Percentiles rank a stretch among this genome's conserved stretches.
Conservation (phyloP, 2,797 vertebrate genomes). For the Nyctalus aviator region DNA sequence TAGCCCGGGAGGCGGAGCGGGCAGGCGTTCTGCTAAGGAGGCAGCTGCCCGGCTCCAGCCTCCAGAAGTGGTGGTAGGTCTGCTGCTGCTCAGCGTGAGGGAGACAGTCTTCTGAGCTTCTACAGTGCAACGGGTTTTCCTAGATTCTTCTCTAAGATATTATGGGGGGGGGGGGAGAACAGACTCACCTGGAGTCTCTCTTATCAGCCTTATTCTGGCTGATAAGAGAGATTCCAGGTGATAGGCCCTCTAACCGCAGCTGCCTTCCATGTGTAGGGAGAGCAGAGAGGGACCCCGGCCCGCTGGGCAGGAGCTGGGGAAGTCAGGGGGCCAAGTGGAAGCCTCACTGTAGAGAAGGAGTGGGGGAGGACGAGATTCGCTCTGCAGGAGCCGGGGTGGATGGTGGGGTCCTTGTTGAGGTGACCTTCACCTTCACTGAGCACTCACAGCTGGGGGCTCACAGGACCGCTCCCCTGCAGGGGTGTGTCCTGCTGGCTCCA, state of each 20-base stretch:
- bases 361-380: neutral
- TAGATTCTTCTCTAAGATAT: slow-evolving; percentile 60
- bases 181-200: neutral
- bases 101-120: slow-evolving; percentile 17
- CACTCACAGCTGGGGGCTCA: neutral
- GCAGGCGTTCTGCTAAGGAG: neutral
- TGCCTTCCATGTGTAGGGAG: neutral
- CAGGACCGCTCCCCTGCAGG: neutral
- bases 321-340: neutral
- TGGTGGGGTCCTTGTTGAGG: neutral
- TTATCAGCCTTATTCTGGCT: slow-evolving; percentile 35
- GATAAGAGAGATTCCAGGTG: neutral
- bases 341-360: neutral
- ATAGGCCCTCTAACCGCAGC: neutral
- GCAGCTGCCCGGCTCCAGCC: neutral
- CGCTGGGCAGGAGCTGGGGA: neutral
- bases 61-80: neutral
- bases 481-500: neutral
- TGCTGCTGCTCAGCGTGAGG: neutral
- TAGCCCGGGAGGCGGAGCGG: neutral
- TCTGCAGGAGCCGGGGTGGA: neutral
- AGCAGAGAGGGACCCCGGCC: neutral
- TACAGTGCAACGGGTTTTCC: slow-evolving; percentile 41
- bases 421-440: neutral
- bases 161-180: neutral